Evolutionary conservation across 1,140 invertebrate genomes (phyloP), one percentile per base, ranked within the genome.

Genomic region (Carposina sasakii): DNA sequence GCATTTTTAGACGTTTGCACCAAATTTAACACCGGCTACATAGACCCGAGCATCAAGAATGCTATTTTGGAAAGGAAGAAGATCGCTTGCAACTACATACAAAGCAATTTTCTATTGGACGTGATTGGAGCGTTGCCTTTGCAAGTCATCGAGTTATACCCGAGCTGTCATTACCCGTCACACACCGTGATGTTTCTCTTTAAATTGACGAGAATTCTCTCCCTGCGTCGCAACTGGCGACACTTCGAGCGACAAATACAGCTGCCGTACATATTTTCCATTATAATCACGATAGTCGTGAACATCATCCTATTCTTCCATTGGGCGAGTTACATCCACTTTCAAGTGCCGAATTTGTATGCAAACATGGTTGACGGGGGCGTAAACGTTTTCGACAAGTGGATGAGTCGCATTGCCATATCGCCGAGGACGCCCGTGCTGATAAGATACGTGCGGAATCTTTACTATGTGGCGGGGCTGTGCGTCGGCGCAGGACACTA

Each of bases 21-120:
- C 10, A 58, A 36, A 12, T 69, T 72, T 40, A 36, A 63, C 28
- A 69, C 63, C 6, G 69, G 69, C 33, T 60, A 62, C 39, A 34
- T 54, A n/a, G 53, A 64, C 47, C 53, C 57, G 12, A 57, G 62
- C 52, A 41, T 48, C 26, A 62, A 63, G 33, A 31, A 26, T 6
- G 50, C 66, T 16, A 43, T 57, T 28, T 19, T 72, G 3, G 30
- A 60, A 1, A 51, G 48, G 8, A 49, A 34, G 12, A 19, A 19
- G 1, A 70, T 70, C 19, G 54, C 57, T 3, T 40, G 23, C 5
- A 44, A 48, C 12, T 68, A 70, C 41, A 26, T 65, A 8, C 23
- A 47, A 20, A 51, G 42, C 6, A 41, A n/a, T 6, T 63, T 69
- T 40, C n/a, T n/a, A n/a, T n/a, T 49, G 3, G 61, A 71, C 19